A percentile compares a stretch with the other conserved stretches of the same genome.
Evolutionary conservation across 2,797 vertebrate genomes (phyloP).

Genomic region (Helarctos malayanus): DNA sequence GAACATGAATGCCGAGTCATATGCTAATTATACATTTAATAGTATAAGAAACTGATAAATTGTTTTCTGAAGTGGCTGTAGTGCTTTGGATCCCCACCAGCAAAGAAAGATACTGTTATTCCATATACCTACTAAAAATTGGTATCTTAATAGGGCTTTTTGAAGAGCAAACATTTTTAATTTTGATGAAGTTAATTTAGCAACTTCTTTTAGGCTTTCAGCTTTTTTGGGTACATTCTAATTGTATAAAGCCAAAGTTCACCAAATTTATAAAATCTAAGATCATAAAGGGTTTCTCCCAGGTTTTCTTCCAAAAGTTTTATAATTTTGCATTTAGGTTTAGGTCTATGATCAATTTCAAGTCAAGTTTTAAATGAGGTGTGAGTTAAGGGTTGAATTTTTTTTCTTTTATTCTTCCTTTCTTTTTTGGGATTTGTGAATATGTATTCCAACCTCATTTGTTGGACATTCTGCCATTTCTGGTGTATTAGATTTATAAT

Average conservation of each 20-base stretch:
- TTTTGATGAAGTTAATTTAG: conserved; percentile 37
- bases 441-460: background rate
- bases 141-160: background rate
- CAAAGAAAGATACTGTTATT: background rate
- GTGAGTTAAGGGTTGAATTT: background rate
- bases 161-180: background rate
- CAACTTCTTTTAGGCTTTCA: background rate
- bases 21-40: conserved; percentile 21
- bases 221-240: background rate
- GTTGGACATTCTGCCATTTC: background rate
- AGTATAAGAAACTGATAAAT: background rate
- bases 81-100: background rate
- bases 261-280: background rate
- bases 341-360: conserved; percentile 11
- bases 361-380: background rate
- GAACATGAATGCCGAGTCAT: background rate
- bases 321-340: conserved; percentile 19
- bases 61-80: conserved; percentile 35
- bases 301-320: conserved; percentile 25
- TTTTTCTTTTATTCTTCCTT: background rate
- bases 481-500: background rate
- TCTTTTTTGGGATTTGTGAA: background rate
- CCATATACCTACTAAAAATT: background rate
- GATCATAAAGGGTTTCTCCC: background rate
- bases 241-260: background rate